Conservation (phyloP, 2,888 invertebrate species). For the Mythimna impura region DNA sequence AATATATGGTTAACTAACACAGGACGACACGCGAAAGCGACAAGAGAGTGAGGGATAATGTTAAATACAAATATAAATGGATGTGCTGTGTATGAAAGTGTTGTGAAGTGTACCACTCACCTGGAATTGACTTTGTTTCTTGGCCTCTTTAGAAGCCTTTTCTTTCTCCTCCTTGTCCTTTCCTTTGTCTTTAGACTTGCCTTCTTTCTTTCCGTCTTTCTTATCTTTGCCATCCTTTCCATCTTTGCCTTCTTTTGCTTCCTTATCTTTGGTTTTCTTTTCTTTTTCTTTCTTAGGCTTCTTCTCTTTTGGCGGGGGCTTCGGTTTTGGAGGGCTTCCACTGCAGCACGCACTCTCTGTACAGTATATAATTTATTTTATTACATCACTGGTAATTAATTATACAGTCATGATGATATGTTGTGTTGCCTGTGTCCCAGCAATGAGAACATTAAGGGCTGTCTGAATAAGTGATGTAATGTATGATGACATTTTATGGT, state of each 20-base stretch:
- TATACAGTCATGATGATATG: background rate
- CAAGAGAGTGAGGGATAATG: slow-evolving; percentile 66
- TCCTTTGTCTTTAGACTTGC: slow-evolving; percentile 89
- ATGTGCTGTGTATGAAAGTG: slow-evolving; percentile 83
- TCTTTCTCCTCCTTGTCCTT: slow-evolving; percentile 92
- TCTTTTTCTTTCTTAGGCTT: slow-evolving; percentile 93
- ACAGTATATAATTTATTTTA: slow-evolving; percentile 27
- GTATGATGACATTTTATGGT: background rate
- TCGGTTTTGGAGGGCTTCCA: slow-evolving; percentile 92
- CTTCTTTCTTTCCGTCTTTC: slow-evolving; percentile 91
- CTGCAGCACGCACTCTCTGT: slow-evolving; percentile 96
- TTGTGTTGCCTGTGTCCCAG: background rate
- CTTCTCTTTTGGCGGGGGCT: slow-evolving; percentile 92
- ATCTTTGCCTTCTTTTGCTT: slow-evolving; percentile 87
- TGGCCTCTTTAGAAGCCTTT: slow-evolving; percentile 90
- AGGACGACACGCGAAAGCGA: slow-evolving; percentile 84
- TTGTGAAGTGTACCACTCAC: slow-evolving; percentile 78
- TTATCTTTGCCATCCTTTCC: slow-evolving; percentile 88
- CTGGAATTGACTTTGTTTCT: slow-evolving; percentile 93
- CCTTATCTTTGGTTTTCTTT: slow-evolving; percentile 92
- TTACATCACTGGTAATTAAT: background rate
- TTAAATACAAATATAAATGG: slow-evolving; percentile 81
- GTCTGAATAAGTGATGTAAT: background rate
- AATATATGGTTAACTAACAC: slow-evolving; percentile 83
- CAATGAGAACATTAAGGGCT: background rate